Evolutionary conservation across 2,888 invertebrate genomes (phyloP).

Genomic region (Euplexia lucipara): DNA sequence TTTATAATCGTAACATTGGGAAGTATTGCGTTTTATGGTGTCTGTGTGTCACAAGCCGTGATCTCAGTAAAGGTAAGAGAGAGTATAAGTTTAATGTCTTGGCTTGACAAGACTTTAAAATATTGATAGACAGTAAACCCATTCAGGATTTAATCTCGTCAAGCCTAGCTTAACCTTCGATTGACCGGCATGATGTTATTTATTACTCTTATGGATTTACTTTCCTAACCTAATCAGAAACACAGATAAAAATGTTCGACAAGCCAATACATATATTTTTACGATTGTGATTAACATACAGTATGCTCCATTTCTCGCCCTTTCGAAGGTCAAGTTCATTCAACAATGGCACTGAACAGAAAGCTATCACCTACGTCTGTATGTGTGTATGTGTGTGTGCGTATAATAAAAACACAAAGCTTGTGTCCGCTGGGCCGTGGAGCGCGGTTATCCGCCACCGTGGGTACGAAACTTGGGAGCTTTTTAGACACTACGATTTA

Average conservation of each 20-base stretch:
- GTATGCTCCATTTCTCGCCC: slow-evolving; percentile 22
- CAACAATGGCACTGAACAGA: slow-evolving; percentile 18
- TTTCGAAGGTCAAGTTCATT: slow-evolving; percentile 39
- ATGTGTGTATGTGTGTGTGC: slow-evolving; percentile 17
- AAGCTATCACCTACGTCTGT: slow-evolving; percentile 3
- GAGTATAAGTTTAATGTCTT: no score
- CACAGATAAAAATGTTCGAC: neutral
- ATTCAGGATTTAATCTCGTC: no score
- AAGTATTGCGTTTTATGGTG: no score
- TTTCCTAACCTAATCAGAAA: no score
- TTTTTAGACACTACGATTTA: slow-evolving; percentile 47
- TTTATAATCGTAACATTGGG: no score
- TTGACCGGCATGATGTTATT: no score
- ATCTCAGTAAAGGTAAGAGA: no score
- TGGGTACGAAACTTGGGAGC: slow-evolving; percentile 54
- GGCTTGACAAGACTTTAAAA: no score
- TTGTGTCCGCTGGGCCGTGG: slow-evolving; percentile 56
- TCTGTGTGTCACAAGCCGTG: no score
- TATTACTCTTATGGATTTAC: no score
- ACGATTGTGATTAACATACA: slow-evolving; percentile 5
- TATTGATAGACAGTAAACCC: no score
- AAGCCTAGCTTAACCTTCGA: no score
- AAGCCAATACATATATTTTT: neutral
- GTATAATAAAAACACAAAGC: slow-evolving; percentile 59
- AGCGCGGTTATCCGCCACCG: slow-evolving; percentile 58